These are phyloP conservation scores for Trachelus troglodyta DNA, from an alignment of 2,888 invertebrate species.

Conservation along the genomic window DNA sequence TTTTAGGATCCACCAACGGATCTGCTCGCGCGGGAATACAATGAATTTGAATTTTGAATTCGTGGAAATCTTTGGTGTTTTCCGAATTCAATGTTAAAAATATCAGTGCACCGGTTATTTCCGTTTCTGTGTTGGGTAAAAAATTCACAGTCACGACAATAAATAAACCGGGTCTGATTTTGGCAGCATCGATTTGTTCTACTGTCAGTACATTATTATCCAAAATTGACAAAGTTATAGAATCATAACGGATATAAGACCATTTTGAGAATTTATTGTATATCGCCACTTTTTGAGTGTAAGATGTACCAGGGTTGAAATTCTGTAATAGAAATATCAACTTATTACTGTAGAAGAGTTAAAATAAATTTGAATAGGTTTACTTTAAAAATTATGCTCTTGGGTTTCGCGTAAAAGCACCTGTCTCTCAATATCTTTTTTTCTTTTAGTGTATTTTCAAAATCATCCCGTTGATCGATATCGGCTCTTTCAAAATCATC, in stretches of 20 bases:
- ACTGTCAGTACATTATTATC: slow-evolving; percentile 29
- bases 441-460: slow-evolving; percentile 13
- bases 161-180: slow-evolving; percentile 31
- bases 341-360: slow-evolving; percentile 4
- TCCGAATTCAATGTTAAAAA: slow-evolving; percentile 33
- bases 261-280: slow-evolving; percentile 28
- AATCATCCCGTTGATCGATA: slow-evolving; percentile 3
- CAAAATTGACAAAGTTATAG: slow-evolving; percentile 18
- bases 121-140: slow-evolving; percentile 27
- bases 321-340: not conserved
- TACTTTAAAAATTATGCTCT: slow-evolving; percentile 12
- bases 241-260: slow-evolving; percentile 34
- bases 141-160: slow-evolving; percentile 29
- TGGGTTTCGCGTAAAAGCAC: slow-evolving; percentile 20
- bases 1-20: not conserved
- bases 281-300: slow-evolving; percentile 28
- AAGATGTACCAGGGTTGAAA: slow-evolving; percentile 22
- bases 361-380: not conserved
- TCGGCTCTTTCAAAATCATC: slow-evolving; percentile 17
- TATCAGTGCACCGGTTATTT: slow-evolving; percentile 29
- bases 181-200: slow-evolving; percentile 29
- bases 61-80: slow-evolving; percentile 23
- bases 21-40: slow-evolving; percentile 12
- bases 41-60: slow-evolving; percentile 29
- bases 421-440: slow-evolving; percentile 12